These are phyloP conservation scores for Tragopan temminckii DNA, from an alignment of 2,797 vertebrate genomes.

Conservation along the genomic window DNA sequence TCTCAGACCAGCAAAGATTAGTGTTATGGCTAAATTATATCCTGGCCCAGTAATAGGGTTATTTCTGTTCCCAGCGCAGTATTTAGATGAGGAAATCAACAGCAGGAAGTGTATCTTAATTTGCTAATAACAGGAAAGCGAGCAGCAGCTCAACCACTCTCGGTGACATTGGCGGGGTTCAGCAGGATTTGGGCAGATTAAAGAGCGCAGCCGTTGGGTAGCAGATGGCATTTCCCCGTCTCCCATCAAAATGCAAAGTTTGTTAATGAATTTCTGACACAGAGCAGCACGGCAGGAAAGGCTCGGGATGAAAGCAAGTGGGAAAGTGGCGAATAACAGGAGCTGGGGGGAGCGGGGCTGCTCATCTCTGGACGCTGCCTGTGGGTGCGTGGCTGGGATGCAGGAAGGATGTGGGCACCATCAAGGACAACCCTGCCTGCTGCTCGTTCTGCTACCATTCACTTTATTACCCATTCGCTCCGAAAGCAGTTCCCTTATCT, in stretches of 20 bases:
- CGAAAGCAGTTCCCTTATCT: slow-evolving; percentile 23
- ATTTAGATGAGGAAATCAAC: slow-evolving; percentile 73
- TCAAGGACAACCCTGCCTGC: slow-evolving; percentile 44
- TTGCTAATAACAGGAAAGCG: slow-evolving; percentile 76
- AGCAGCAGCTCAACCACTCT: slow-evolving; percentile 37
- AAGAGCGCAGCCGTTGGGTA: slow-evolving; percentile 63
- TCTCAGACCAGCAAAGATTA: slow-evolving; percentile 70
- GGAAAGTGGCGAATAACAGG: not conserved
- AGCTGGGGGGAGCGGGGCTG: not conserved
- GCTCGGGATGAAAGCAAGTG: not conserved
- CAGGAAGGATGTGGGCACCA: not conserved
- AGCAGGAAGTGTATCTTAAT: slow-evolving; percentile 75
- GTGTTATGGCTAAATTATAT: slow-evolving; percentile 58
- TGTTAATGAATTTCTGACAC: slow-evolving; percentile 64
- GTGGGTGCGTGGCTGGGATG: not conserved
- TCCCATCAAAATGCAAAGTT: slow-evolving; percentile 72
- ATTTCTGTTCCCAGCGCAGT: slow-evolving; percentile 67
- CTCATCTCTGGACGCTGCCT: not conserved
- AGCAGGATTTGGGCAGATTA: slow-evolving; percentile 65
- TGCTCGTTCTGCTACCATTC: slow-evolving; percentile 38
- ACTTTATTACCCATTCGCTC: slow-evolving; percentile 44
- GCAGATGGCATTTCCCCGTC: slow-evolving; percentile 64
- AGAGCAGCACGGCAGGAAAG: not conserved
- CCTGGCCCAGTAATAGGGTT: slow-evolving; percentile 62
- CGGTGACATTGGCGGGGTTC: slow-evolving; percentile 62